phyloP scores from a whole-genome alignment of 2,888 invertebrate genomes.

The Thecophora atra region DNA sequence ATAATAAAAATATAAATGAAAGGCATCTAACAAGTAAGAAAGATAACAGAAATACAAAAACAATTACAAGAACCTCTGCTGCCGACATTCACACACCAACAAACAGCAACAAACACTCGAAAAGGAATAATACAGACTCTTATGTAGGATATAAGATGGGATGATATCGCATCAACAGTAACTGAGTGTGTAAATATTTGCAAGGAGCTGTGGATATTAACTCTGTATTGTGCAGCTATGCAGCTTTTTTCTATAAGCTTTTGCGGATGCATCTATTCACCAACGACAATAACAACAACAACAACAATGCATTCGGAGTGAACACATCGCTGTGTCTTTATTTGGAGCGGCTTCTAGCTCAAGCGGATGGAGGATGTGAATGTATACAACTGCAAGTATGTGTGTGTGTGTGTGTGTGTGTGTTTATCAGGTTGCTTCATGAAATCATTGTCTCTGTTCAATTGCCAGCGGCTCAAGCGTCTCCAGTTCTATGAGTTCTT shows the following conservation, averaged over 20 bases:
- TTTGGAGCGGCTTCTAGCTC: conserved; percentile 14
- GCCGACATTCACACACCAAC: neutral
- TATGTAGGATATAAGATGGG: neutral
- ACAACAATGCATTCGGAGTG: neutral
- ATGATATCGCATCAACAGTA: conserved; percentile 24
- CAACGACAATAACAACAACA: neutral
- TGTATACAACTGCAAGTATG: neutral
- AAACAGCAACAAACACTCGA: conserved; percentile 1
- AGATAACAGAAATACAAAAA: neutral
- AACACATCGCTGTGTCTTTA: conserved; percentile 28
- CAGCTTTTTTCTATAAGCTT: neutral
- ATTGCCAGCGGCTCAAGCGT: conserved; percentile 21
- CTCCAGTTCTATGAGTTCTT: neutral
- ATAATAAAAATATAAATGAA: conserved; percentile 18
- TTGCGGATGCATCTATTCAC: neutral
- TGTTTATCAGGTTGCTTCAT: neutral
- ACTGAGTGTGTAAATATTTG: conserved; percentile 36
- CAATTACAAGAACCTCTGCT: neutral
- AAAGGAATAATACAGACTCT: neutral
- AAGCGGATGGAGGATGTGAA: neutral
- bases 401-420: conserved; percentile 2
- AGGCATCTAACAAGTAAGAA: neutral
- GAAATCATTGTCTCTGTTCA: conserved; percentile 24
- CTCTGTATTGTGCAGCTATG: neutral
- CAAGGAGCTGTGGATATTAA: neutral